Percentiles rank a stretch among this genome's conserved stretches.
phyloP scores from a whole-genome alignment of 2,113 vertebrate genomes.

The Zosterops borbonicus region DNA sequence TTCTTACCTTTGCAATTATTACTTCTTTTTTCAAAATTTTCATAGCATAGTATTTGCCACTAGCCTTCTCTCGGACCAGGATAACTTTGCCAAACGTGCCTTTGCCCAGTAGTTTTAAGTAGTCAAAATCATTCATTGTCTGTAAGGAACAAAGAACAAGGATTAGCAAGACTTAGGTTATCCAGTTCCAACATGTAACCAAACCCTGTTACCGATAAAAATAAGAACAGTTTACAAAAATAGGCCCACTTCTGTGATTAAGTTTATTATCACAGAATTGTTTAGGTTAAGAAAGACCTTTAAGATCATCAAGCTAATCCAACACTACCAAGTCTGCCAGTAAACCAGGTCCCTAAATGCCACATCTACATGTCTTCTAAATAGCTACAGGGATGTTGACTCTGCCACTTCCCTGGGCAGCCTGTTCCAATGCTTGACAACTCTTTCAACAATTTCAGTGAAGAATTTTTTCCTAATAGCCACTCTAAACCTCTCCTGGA shows the following conservation, averaged over 20 bases:
- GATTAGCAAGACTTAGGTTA: not conserved
- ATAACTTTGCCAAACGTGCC: slow-evolving; percentile 99
- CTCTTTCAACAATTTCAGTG: not conserved
- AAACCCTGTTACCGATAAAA: not conserved
- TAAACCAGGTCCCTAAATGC: not conserved
- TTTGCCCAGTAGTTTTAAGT: slow-evolving; percentile 97
- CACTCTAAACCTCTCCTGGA: not conserved
- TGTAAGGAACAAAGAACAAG: slow-evolving; percentile 61
- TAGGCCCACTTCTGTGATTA: not conserved
- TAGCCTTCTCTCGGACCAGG: slow-evolving; percentile 96
- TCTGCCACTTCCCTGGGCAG: not conserved
- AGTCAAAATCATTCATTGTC: slow-evolving; percentile 99
- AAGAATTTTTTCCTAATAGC: not conserved
- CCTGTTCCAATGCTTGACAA: not conserved
- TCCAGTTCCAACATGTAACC: not conserved
- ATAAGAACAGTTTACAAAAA: not conserved
- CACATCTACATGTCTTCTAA: not conserved
- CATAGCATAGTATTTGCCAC: slow-evolving; percentile 98
- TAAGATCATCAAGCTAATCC: not conserved
- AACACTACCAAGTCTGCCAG: not conserved
- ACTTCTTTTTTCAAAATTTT: slow-evolving; percentile 99
- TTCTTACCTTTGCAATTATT: slow-evolving; percentile 94
- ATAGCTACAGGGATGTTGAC: not conserved
- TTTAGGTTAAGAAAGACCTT: not conserved
- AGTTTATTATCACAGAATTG: not conserved